Conservation (phyloP, 1,140 invertebrate genomes). For the Trachelipus rathkii region DNA sequence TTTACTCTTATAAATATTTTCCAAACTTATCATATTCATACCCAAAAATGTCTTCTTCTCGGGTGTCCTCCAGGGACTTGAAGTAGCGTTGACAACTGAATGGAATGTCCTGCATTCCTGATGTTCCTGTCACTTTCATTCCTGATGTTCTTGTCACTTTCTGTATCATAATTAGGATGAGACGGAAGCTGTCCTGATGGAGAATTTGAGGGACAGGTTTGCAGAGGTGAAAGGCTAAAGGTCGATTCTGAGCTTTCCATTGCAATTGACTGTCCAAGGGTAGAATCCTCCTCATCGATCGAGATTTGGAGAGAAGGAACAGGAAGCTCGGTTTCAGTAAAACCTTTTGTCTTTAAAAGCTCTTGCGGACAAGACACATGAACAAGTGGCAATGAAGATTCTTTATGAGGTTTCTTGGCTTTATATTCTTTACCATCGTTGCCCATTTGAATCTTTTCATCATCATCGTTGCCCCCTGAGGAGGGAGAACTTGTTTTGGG, state of each 20-base stretch:
- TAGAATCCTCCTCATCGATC: neutral
- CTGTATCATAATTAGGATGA: too few species aligned
- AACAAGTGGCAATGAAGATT: neutral
- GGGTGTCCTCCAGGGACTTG: neutral
- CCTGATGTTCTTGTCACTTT: neutral
- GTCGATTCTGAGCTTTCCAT: conserved; percentile 3
- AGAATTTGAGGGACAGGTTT: neutral
- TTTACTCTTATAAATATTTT: too few species aligned
- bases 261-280: neutral
- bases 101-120: neutral
- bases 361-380: neutral
- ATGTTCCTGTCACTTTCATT: neutral
- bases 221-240: neutral
- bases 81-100: neutral
- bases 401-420: neutral
- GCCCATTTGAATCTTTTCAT: neutral
- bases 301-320: neutral
- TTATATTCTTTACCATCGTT: neutral
- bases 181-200: neutral
- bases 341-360: neutral
- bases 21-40: too few species aligned
- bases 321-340: neutral
- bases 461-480: neutral
- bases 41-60: neutral
- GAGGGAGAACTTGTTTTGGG: neutral